Percentiles rank a stretch among this genome's conserved stretches.
phyloP scores from a whole-genome alignment of 2,113 vertebrate genomes.

The human region DNA sequence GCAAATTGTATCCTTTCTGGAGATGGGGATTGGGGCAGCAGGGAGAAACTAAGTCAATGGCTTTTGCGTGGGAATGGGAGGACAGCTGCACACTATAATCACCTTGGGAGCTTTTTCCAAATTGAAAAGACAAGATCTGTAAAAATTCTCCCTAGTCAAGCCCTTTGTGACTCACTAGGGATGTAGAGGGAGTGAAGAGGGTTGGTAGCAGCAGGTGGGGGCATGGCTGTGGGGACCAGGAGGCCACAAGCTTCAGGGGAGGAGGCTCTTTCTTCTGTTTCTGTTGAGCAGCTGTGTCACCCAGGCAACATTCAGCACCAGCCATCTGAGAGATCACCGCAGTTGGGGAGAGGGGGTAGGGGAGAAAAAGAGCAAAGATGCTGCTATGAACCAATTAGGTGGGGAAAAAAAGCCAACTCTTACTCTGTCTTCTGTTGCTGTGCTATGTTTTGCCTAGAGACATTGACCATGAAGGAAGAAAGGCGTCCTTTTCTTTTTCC shows the following conservation, averaged over 20 bases:
- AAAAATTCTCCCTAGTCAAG: not conserved
- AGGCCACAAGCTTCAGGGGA: not conserved
- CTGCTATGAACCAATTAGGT: not conserved
- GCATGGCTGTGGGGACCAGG: not conserved
- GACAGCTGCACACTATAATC: not conserved
- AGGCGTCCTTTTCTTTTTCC: constrained; percentile 33
- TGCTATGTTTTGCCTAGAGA: constrained; percentile 2
- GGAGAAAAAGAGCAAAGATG: not conserved
- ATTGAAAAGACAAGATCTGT: not conserved
- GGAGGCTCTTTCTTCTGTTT: not conserved
- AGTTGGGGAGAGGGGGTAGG: not conserved
- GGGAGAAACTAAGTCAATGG: not conserved
- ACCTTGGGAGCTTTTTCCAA: not conserved
- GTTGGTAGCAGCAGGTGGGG: not conserved
- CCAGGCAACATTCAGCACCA: not conserved
- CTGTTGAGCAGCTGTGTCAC: not conserved
- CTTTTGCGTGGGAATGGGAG: not conserved
- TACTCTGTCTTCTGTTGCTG: not conserved
- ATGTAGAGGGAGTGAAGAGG: not conserved
- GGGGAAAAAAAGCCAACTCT: not conserved
- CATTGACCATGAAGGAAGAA: not conserved
- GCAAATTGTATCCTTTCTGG: not conserved
- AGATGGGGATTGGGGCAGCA: fast-evolving
- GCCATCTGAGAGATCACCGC: not conserved
- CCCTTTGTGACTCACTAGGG: not conserved